phyloP scores from a whole-genome alignment of 1,140 invertebrate species.

The Liolophura sinensis region DNA sequence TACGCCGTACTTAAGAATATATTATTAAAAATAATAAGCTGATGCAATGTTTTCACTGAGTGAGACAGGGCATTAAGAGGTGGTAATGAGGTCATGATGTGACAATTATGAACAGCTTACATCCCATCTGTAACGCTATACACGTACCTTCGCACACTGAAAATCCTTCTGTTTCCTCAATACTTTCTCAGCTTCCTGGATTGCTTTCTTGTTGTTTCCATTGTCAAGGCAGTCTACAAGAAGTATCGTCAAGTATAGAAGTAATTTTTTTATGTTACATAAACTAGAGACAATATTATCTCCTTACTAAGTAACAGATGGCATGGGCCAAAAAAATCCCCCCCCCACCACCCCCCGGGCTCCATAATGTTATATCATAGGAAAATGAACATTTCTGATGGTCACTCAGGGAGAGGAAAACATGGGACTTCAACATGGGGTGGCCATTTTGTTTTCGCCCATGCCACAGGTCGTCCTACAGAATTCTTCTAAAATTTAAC shows the following conservation, averaged over 20 bases:
- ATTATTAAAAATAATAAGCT: too few species aligned
- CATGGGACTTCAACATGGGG: too few species aligned
- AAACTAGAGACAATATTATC: background rate
- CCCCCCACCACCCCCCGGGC: too few species aligned
- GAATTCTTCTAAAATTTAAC: too few species aligned
- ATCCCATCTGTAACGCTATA: conserved; percentile 1
- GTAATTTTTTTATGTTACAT: background rate
- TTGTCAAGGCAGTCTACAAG: conserved; percentile 89
- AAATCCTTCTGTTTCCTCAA: conserved; percentile 89
- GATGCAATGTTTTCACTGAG: background rate
- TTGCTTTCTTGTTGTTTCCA: conserved; percentile 95
- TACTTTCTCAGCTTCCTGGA: conserved; percentile 96
- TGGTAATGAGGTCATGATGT: background rate
- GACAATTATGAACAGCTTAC: background rate
- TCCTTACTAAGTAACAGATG: too few species aligned
- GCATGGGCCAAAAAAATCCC: too few species aligned
- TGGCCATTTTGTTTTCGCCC: too few species aligned
- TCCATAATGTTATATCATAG: too few species aligned
- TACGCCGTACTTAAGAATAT: too few species aligned
- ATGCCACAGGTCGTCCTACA: too few species aligned
- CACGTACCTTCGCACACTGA: conserved; percentile 79
- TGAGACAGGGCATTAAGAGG: background rate
- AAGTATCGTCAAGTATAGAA: background rate
- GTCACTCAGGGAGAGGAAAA: too few species aligned
- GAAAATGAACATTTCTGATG: too few species aligned